Percentiles rank a stretch among this genome's conserved stretches.
phyloP scores from a whole-genome alignment of 2,888 invertebrate species.

The Lasiommata megera region DNA sequence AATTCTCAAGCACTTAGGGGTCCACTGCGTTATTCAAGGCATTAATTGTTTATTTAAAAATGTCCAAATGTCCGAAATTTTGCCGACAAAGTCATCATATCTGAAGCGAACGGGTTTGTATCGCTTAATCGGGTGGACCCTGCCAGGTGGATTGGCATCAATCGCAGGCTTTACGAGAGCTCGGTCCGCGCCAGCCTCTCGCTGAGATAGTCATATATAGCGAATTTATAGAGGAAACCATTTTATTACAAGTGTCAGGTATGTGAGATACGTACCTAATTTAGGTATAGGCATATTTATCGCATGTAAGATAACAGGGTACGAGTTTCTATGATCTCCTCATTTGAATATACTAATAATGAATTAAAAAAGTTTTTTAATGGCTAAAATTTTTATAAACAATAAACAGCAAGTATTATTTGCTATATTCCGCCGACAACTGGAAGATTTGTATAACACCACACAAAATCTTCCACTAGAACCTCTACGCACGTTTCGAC shows the following conservation, averaged over 20 bases:
- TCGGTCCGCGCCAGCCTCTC: constrained; percentile 50
- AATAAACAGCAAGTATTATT: too few relatives aligned
- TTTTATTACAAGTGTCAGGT: constrained; percentile 6
- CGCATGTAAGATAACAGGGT: too few relatives aligned
- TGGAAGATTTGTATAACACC: too few relatives aligned
- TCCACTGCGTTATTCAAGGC: constrained; percentile 1
- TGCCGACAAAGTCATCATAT: constrained; percentile 37
- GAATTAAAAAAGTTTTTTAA: too few relatives aligned
- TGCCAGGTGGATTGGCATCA: constrained; percentile 62
- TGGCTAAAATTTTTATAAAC: too few relatives aligned
- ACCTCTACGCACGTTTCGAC: too few relatives aligned
- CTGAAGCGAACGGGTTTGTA: constrained; percentile 59
- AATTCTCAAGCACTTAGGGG: background rate
- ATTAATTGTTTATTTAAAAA: constrained; percentile 27
- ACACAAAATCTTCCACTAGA: too few relatives aligned
- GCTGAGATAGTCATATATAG: constrained; percentile 11
- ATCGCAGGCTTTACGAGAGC: constrained; percentile 73
- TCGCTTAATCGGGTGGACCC: constrained; percentile 70
- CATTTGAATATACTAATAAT: too few relatives aligned
- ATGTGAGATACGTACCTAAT: background rate
- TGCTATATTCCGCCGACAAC: too few relatives aligned
- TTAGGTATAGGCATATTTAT: too few relatives aligned
- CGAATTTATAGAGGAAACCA: constrained; percentile 20
- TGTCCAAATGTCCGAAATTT: constrained; percentile 27
- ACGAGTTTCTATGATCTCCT: too few relatives aligned